phyloP scores from a whole-genome alignment of 2,113 vertebrate species.

The Microcebus murinus region DNA sequence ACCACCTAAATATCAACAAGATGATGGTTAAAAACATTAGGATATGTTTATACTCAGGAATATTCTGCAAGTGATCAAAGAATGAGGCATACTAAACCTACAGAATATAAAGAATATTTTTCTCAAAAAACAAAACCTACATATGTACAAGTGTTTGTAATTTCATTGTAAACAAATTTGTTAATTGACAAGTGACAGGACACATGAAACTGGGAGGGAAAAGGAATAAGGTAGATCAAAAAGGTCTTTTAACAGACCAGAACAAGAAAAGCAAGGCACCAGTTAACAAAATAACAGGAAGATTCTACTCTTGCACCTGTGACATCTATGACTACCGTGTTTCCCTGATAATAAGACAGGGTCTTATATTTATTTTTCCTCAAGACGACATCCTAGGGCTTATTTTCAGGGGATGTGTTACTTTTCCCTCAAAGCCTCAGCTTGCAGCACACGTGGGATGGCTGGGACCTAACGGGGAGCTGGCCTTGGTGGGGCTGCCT shows the following conservation, averaged over 20 bases:
- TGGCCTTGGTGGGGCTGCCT: too few species aligned
- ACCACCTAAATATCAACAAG: neutral
- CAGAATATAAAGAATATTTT: neutral
- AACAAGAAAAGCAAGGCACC: neutral
- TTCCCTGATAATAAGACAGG: too few species aligned
- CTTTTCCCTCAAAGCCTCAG: too few species aligned
- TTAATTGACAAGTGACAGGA: neutral
- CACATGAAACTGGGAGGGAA: neutral
- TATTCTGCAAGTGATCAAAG: neutral
- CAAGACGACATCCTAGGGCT: too few species aligned
- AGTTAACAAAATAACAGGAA: neutral
- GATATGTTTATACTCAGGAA: neutral
- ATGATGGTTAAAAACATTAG: neutral
- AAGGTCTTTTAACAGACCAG: neutral
- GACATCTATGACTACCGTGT: neutral
- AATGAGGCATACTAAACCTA: neutral
- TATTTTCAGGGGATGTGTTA: too few species aligned
- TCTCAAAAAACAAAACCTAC: neutral
- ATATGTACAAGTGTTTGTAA: neutral
- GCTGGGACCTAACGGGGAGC: too few species aligned
- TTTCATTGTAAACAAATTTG: neutral
- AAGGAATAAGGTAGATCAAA: neutral
- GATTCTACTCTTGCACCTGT: neutral
- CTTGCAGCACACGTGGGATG: too few species aligned
- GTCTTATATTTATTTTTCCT: too few species aligned